Evolutionary conservation across 2,888 invertebrate genomes (phyloP), one percentile per base, ranked within the genome.

Genomic region (Microplitis manilae): DNA sequence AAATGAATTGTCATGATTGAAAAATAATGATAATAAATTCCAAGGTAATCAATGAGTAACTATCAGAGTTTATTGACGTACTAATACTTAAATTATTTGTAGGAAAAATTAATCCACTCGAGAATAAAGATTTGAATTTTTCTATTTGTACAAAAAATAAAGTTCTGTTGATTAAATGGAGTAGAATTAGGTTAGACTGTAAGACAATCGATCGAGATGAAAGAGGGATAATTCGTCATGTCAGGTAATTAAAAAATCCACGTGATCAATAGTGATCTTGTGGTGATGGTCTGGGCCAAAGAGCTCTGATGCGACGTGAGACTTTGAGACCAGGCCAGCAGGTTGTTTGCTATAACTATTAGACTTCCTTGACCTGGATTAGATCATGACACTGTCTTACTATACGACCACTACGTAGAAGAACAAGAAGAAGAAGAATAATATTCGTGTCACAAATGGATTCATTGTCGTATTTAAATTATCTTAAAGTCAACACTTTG

Each of bases 321-420:
- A 50, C 62, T 62, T 62, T 7, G 73, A 65, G 67, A 50, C 73
- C 65, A 20, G n/a, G 62, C 30, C 20, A 17, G 61, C 20, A 20
- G 6, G 68, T 40, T 61, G 38, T 60, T 69, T 38, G 68, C 39
- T 20, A 13, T 50, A 13, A 13, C 50, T 50, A 50, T 50, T 50
- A 20, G 15, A 71, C 41, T 68, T 68, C 77, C 77, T 77, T 77
- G 77, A 73, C 77, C 77, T 73, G 61, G 61, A 77, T 77, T 73
- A 61, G 6, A 73, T 72, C 13, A 15, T 50, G 67, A 73, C 73
- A 73, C 38, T 65, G 50, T 50, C 9, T 41, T 41, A 41, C 41
- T 9, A 41, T 41, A 41, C 5, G 8, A 41, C 6, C 5, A 13
- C 50, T 50, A 50, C 13, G 1, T 4, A 8, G 9, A 50, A 8